These are phyloP conservation scores for Chiloscyllium plagiosum DNA, from an alignment of 2,113 vertebrate species.

Conservation along the genomic window DNA sequence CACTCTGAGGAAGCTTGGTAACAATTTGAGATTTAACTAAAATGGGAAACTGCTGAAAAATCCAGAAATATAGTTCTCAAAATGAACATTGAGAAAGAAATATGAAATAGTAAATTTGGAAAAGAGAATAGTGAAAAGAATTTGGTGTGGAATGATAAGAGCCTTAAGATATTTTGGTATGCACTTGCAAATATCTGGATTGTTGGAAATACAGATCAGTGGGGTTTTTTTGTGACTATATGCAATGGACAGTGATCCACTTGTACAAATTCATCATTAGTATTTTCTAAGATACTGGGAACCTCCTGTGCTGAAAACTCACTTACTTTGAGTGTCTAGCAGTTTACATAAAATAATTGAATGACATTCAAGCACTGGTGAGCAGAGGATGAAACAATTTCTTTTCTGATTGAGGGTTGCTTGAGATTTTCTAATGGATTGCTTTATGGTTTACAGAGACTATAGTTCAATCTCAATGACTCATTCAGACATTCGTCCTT, in stretches of 20 bases:
- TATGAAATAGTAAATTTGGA: not conserved
- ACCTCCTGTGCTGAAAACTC: not conserved
- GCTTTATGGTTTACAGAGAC: too few species aligned
- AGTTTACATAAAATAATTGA: not conserved
- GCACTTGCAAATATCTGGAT: not conserved
- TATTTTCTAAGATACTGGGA: not conserved
- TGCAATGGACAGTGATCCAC: not conserved
- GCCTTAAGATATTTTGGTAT: not conserved
- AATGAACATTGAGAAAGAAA: not conserved
- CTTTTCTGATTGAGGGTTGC: too few species aligned
- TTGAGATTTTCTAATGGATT: too few species aligned
- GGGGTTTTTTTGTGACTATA: not conserved
- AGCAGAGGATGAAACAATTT: not conserved
- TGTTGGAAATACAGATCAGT: not conserved
- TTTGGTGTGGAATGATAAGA: not conserved
- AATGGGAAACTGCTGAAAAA: not conserved
- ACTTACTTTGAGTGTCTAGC: not conserved
- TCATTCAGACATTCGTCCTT: too few species aligned
- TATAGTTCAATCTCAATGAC: too few species aligned
- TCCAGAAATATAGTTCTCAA: not conserved
- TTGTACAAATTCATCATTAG: too few species aligned
- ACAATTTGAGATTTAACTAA: not conserved
- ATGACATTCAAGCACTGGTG: not conserved
- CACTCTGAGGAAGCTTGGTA: not conserved
- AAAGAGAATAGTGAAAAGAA: not conserved